These are phyloP conservation scores for Paramacrobiotus metropolitanus DNA, from an alignment of 1,140 invertebrate genomes.

Conservation along the genomic window DNA sequence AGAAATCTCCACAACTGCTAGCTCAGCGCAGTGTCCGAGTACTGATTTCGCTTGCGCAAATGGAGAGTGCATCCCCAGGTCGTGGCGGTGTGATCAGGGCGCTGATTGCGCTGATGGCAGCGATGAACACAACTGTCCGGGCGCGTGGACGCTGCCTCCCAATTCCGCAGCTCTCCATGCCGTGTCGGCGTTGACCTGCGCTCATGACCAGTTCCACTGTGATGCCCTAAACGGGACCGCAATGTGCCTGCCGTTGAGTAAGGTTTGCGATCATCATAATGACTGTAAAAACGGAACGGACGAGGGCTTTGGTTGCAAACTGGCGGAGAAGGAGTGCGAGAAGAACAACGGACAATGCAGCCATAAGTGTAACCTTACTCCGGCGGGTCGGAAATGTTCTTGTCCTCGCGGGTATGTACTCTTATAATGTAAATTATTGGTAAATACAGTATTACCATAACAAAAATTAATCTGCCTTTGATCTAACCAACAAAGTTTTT, in stretches of 20 bases:
- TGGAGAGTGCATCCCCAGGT: slow-evolving; percentile 7
- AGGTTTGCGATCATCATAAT: not conserved
- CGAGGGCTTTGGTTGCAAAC: not conserved
- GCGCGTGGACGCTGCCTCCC: too few relatives aligned
- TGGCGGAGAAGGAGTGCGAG: not conserved
- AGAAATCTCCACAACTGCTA: not conserved
- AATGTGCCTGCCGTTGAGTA: not conserved
- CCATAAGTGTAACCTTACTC: not conserved
- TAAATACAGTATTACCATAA: too few relatives aligned
- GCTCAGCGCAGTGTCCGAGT: not conserved
- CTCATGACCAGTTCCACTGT: not conserved
- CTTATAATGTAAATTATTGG: too few relatives aligned
- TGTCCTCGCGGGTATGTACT: not conserved
- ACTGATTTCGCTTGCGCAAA: slow-evolving; percentile 7
- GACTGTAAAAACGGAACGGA: not conserved
- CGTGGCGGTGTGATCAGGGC: slow-evolving; percentile 5
- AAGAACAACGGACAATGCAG: not conserved
- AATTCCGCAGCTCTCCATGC: too few relatives aligned
- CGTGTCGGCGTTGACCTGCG: not conserved
- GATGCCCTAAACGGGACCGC: not conserved
- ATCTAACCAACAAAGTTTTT: too few relatives aligned
- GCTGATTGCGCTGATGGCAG: slow-evolving; percentile 9
- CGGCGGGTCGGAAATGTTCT: not conserved
- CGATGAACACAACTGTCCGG: slow-evolving; percentile 7
- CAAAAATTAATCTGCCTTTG: too few relatives aligned